Evolutionary conservation across 2,888 invertebrate genomes (phyloP).

Genomic region (Pyralis farinalis): DNA sequence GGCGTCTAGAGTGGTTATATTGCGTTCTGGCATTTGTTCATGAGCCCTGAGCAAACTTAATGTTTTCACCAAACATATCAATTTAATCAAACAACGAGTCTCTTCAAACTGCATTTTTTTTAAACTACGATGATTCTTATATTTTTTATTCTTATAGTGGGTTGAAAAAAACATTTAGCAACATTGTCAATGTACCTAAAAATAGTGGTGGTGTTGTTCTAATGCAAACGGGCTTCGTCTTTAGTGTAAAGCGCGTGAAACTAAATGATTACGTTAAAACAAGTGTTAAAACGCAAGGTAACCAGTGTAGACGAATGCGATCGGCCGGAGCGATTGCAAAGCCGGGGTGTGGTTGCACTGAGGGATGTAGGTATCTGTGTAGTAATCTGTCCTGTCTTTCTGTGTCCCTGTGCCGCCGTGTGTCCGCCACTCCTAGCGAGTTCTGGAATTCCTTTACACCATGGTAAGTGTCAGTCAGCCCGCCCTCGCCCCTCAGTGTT

Average conservation of each 20-base stretch:
- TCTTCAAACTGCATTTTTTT: too few relatives aligned
- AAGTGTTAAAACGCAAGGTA: slow-evolving; percentile 78
- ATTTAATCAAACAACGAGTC: too few relatives aligned
- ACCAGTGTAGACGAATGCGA: slow-evolving; percentile 75
- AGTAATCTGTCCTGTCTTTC: slow-evolving; percentile 84
- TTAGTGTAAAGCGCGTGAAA: slow-evolving; percentile 40
- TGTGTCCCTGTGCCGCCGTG: slow-evolving; percentile 86
- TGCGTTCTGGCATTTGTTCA: slow-evolving; percentile 77
- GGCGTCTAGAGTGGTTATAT: slow-evolving; percentile 79
- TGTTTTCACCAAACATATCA: slow-evolving; percentile 51
- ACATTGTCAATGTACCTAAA: slow-evolving; percentile 18
- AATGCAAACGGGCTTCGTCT: slow-evolving; percentile 77
- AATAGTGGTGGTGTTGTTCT: slow-evolving; percentile 71
- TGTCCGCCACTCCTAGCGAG: slow-evolving; percentile 93
- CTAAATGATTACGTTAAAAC: slow-evolving; percentile 44
- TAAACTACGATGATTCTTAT: too few relatives aligned
- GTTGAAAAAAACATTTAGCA: slow-evolving; percentile 36
- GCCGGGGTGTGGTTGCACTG: slow-evolving; percentile 79
- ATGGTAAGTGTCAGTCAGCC: slow-evolving; percentile 94
- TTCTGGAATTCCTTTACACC: slow-evolving; percentile 99
- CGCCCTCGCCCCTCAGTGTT: slow-evolving; percentile 82
- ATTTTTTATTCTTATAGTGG: slow-evolving; percentile 15
- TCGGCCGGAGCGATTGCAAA: slow-evolving; percentile 67
- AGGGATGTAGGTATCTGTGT: slow-evolving; percentile 82
- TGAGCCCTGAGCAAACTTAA: slow-evolving; percentile 48